phyloP scores from a whole-genome alignment of 1,140 invertebrate species.

The Drosophila elegans region DNA sequence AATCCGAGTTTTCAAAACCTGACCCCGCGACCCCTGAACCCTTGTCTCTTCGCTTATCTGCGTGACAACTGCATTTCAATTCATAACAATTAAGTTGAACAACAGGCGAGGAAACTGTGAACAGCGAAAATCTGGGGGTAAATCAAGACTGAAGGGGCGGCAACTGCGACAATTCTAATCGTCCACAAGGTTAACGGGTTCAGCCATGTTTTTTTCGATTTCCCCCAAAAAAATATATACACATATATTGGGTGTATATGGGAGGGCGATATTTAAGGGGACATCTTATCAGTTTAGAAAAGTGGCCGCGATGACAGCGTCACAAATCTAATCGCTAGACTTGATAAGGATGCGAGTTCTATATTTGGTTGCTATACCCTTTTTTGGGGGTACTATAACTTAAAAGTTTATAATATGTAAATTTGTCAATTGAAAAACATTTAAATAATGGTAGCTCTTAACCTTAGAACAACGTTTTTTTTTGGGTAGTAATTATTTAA shows the following conservation, averaged over 20 bases:
- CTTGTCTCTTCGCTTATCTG: slow-evolving; percentile 44
- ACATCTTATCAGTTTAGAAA: slow-evolving; percentile 21
- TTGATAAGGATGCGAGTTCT: slow-evolving; percentile 16
- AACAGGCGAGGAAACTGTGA: slow-evolving; percentile 37
- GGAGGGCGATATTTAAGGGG: neutral
- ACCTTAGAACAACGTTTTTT: too few species aligned
- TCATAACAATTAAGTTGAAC: slow-evolving; percentile 76
- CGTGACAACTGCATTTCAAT: slow-evolving; percentile 74
- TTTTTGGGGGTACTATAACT: neutral
- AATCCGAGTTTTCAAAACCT: slow-evolving; percentile 10
- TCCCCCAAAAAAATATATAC: neutral
- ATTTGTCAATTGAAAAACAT: too few species aligned
- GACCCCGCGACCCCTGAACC: slow-evolving; percentile 36
- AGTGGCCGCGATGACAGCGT: slow-evolving; percentile 20
- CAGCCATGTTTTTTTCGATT: slow-evolving; percentile 15
- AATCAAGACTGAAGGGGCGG: neutral
- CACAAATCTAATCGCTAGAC: slow-evolving; percentile 9
- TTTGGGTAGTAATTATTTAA: too few species aligned
- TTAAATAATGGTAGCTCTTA: too few species aligned
- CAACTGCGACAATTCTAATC: slow-evolving; percentile 31
- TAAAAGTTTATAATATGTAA: neutral
- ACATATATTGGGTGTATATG: neutral
- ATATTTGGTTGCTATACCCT: neutral
- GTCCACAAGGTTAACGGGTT: slow-evolving; percentile 35
- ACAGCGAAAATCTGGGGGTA: slow-evolving; percentile 2